Evolutionary conservation across 1,140 invertebrate species (phyloP).

Genomic region (Spodoptera frugiperda): DNA sequence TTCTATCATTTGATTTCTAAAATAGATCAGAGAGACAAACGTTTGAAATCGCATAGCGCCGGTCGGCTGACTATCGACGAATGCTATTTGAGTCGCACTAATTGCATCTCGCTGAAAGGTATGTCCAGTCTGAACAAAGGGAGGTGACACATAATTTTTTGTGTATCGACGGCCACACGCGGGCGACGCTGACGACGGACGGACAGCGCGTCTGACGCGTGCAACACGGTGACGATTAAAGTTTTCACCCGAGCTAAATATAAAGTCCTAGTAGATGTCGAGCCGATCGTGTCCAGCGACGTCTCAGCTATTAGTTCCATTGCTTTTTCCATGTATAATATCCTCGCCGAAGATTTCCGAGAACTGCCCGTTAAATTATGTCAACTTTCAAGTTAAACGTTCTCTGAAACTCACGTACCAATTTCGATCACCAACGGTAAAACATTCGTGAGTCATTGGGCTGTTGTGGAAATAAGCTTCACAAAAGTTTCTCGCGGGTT

Average conservation of each 20-base stretch:
- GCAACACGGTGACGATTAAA: conserved; percentile 76
- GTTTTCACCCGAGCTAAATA: conserved; percentile 84
- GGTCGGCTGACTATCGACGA: conserved; percentile 77
- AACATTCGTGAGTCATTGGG: conserved; percentile 42
- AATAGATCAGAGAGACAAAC: conserved; percentile 83
- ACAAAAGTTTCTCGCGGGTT: conserved; percentile 24
- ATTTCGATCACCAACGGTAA: conserved; percentile 40
- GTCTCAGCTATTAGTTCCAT: conserved; percentile 49
- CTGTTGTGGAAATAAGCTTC: conserved; percentile 38
- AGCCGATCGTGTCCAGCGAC: conserved; percentile 51
- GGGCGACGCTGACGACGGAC: conserved; percentile 73
- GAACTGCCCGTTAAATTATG: conserved; percentile 45
- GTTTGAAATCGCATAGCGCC: conserved; percentile 76
- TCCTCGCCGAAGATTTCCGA: conserved; percentile 37
- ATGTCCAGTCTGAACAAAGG: conserved; percentile 85
- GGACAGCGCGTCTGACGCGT: conserved; percentile 71
- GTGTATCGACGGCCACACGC: conserved; percentile 82
- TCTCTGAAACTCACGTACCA: conserved; percentile 49
- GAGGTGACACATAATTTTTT: conserved; percentile 83
- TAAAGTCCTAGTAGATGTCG: conserved; percentile 61
- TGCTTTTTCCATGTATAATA: conserved; percentile 50
- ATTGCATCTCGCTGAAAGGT: conserved; percentile 85
- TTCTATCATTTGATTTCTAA: conserved; percentile 79
- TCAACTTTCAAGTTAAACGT: conserved; percentile 45
- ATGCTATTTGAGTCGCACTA: conserved; percentile 81